Evolutionary conservation across 2,888 invertebrate genomes (phyloP).

Genomic region (Auanema sp.): DNA sequence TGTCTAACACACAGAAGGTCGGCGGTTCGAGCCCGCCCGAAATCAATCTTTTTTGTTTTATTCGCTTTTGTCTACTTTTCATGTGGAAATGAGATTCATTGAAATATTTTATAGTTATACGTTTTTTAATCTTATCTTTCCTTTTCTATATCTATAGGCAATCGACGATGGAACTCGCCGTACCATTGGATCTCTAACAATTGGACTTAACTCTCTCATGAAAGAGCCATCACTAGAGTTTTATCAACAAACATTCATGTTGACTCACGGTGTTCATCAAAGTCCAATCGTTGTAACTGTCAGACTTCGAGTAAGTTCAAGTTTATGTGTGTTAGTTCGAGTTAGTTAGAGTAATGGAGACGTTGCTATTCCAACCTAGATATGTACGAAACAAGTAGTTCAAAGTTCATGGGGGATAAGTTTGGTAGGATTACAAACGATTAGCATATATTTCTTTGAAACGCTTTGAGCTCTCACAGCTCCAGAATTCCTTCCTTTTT

Average conservation of each 20-base stretch:
- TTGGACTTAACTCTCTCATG: slow-evolving; percentile 51
- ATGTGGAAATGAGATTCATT: too few species aligned
- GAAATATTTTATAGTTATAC: too few species aligned
- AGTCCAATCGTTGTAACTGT: slow-evolving; percentile 60
- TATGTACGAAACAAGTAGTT: not conserved
- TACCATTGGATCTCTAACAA: slow-evolving; percentile 49
- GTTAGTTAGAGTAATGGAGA: too few species aligned
- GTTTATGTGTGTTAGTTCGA: too few species aligned
- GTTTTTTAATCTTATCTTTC: too few species aligned
- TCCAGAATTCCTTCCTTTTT: too few species aligned
- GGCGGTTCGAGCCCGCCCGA: slow-evolving; percentile 50
- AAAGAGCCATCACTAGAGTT: slow-evolving; percentile 60
- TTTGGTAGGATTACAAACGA: too few species aligned
- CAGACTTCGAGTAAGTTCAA: slow-evolving; percentile 25
- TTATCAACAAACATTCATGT: slow-evolving; percentile 56
- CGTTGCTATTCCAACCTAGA: too few species aligned
- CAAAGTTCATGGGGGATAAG: not conserved
- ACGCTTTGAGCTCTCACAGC: too few species aligned
- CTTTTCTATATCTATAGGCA: slow-evolving; percentile 46
- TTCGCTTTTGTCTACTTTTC: not conserved
- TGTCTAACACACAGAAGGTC: slow-evolving; percentile 50
- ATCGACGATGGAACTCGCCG: slow-evolving; percentile 57
- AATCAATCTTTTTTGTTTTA: slow-evolving; percentile 22
- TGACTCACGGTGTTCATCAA: slow-evolving; percentile 59
- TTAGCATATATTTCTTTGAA: too few species aligned